Percentiles rank a stretch among this genome's conserved stretches.
Conservation (phyloP, 1,140 invertebrate genomes). For the Brachionus sp. region DNA sequence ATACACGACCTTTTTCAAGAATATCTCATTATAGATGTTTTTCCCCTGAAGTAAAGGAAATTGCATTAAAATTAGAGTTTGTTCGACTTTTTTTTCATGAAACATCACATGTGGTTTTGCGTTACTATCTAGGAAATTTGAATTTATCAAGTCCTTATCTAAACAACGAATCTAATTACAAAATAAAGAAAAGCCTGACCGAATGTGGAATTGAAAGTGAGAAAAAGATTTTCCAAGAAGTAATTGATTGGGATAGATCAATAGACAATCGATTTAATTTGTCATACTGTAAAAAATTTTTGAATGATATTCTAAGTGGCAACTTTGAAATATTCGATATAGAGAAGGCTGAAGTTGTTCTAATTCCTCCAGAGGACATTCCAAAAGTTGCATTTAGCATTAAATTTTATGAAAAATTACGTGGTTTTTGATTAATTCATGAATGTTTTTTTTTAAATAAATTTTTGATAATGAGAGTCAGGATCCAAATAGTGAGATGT, state of each 20-base stretch:
- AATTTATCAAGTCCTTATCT: neutral
- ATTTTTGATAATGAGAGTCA: no score
- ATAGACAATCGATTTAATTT: neutral
- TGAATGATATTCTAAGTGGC: neutral
- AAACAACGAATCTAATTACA: neutral
- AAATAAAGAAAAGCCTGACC: neutral
- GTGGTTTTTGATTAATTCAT: neutral
- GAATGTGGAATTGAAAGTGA: conserved; percentile 9
- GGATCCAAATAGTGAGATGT: no score
- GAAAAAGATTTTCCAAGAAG: neutral
- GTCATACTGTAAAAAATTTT: neutral
- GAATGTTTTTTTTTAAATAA: neutral
- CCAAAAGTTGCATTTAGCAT: neutral
- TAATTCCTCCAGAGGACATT: neutral
- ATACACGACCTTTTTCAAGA: neutral
- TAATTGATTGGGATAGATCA: neutral
- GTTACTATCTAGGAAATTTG: neutral
- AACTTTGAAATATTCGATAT: neutral
- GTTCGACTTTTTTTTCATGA: neutral
- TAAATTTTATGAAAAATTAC: neutral
- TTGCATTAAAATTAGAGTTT: neutral
- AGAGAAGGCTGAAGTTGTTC: neutral
- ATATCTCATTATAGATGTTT: neutral
- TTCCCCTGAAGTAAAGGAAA: neutral
- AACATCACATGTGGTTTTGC: neutral